phyloP scores from a whole-genome alignment of 2,888 invertebrate species.

The Phengaris arion region DNA sequence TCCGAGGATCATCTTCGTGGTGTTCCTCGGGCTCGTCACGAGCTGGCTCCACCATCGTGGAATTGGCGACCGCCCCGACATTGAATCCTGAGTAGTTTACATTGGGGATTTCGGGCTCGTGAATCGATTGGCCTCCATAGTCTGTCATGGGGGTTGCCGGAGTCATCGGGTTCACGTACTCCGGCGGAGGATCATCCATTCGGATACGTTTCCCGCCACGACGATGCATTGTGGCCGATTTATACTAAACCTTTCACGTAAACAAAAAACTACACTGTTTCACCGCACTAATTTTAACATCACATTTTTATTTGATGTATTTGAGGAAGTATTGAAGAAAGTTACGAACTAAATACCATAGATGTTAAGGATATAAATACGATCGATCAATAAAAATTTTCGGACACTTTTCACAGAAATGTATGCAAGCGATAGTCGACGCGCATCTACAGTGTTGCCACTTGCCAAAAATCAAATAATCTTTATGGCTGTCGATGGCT shows the following conservation, averaged over 20 bases:
- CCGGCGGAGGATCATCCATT: conserved; percentile 94
- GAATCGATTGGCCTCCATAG: conserved; percentile 73
- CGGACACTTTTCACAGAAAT: neutral
- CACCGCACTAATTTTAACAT: neutral
- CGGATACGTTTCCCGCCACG: conserved; percentile 93
- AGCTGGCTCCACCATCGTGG: conserved; percentile 55
- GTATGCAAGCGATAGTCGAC: neutral
- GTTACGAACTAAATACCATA: neutral
- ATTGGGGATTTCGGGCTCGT: conserved; percentile 74
- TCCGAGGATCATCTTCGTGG: conserved; percentile 68
- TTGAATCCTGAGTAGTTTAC: conserved; percentile 68
- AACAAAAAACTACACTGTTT: conserved; percentile 26
- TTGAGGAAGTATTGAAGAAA: neutral
- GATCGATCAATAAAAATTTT: conserved; percentile 12
- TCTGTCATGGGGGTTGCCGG: conserved; percentile 78
- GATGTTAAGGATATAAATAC: too few species aligned
- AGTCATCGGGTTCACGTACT: conserved; percentile 86
- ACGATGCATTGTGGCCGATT: conserved; percentile 83
- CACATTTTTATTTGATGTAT: conserved; percentile 14
- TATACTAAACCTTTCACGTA: conserved; percentile 25
- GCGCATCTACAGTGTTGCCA: neutral
- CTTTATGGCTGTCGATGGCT: neutral
- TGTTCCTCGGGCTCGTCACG: conserved; percentile 64
- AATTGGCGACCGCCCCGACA: conserved; percentile 57
- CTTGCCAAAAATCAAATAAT: too few species aligned